A percentile compares a stretch with the other conserved stretches of the same genome.
phyloP scores from a whole-genome alignment of 1,140 invertebrate genomes.

The Macrotrachela quadricornifera region DNA sequence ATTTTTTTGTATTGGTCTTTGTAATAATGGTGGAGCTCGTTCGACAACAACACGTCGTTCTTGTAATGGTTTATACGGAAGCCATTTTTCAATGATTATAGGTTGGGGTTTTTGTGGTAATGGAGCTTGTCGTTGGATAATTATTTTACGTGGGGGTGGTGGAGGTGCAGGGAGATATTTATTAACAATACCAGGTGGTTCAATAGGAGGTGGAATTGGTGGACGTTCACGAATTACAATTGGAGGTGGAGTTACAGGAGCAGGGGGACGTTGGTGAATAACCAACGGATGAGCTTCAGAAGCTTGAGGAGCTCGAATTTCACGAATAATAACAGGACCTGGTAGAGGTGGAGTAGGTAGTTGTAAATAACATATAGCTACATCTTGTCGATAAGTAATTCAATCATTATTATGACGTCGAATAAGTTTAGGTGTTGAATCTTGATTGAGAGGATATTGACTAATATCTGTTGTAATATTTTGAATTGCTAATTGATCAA shows the following conservation, averaged over 20 bases:
- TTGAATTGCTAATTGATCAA: too few species aligned
- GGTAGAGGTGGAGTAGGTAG: conserved; percentile 7
- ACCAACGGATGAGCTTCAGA: conserved; percentile 7
- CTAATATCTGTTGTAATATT: too few species aligned
- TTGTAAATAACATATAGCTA: conserved; percentile 6
- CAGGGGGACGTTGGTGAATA: neutral
- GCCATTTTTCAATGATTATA: conserved; percentile 8
- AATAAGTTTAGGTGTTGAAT: conserved; percentile 6
- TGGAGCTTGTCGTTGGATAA: conserved; percentile 3
- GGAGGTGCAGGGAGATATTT: neutral
- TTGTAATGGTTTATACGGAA: conserved; percentile 3
- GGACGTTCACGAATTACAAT: conserved; percentile 7
- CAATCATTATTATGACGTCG: neutral
- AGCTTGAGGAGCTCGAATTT: neutral
- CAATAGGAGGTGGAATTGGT: neutral
- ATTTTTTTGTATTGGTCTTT: neutral
- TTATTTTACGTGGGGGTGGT: conserved; percentile 7
- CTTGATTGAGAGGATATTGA: neutral
- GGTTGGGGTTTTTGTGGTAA: conserved; percentile 7
- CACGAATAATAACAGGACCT: conserved; percentile 4
- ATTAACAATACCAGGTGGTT: neutral
- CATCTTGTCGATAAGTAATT: conserved; percentile 4
- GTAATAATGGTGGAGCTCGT: neutral
- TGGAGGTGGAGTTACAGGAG: conserved; percentile 6
- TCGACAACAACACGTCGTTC: conserved; percentile 4